Evolutionary conservation across 2,113 vertebrate genomes (phyloP).

Genomic region (Benitochromis conjunctus): DNA sequence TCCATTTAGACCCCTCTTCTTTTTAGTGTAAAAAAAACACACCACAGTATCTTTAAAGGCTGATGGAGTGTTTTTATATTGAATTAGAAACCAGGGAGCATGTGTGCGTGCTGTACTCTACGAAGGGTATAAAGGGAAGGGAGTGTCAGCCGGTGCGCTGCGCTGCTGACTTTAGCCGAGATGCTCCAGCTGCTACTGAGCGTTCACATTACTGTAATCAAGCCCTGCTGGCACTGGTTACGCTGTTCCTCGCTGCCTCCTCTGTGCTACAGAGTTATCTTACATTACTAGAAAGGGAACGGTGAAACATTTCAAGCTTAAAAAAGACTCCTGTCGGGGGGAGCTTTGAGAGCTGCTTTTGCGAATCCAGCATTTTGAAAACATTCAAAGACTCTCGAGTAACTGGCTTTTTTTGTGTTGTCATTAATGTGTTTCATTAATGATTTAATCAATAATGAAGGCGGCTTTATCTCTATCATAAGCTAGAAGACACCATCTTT

Average conservation of each 20-base stretch:
- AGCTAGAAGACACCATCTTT: background rate
- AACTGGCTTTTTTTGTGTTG: too few species aligned
- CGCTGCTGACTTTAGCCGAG: constrained; percentile 35
- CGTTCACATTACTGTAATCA: constrained; percentile 60
- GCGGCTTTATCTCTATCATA: background rate
- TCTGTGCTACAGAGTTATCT: constrained; percentile 18
- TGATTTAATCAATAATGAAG: background rate
- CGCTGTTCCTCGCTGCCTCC: constrained; percentile 1
- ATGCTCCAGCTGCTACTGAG: constrained; percentile 57
- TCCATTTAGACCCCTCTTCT: background rate
- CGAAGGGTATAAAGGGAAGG: background rate
- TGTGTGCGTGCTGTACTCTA: background rate
- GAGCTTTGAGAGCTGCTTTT: background rate
- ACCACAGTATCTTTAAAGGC: background rate
- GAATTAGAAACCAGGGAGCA: constrained; percentile 6
- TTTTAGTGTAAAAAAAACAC: background rate
- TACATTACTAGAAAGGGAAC: constrained; percentile 43
- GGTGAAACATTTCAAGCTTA: background rate
- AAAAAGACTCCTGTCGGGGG: background rate
- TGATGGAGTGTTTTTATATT: constrained; percentile 29
- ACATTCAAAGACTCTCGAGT: background rate
- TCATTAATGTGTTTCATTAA: background rate
- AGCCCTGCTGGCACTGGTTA: constrained; percentile 31
- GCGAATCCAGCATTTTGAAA: background rate
- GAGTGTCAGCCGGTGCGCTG: constrained; percentile 28